Base-by-base conservation (phyloP, 1,140 invertebrate genomes). In the Ostrea edulis region DNA sequence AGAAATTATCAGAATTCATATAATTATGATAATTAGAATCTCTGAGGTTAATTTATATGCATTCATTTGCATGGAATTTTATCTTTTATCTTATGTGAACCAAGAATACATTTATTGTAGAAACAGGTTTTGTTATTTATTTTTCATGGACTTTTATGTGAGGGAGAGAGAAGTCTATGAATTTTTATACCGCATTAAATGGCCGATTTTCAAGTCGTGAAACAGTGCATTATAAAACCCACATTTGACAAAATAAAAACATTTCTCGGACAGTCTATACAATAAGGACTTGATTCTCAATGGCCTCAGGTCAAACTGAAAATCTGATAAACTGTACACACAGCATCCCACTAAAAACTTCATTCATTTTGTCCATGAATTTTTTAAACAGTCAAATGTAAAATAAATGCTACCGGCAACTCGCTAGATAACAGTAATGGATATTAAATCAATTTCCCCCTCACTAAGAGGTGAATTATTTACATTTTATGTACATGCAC, bases 1-100 rank as follows among this genome's bases (percentile, higher is more conserved):
- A 35, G 29, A 77, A 77, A 29, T 77, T 77, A 77, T 77, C 68
- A 77, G 68, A 35, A 25, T 77, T 29, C 68, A 77, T 14, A 77
- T 77, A 77, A 77, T 77, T 77, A 77, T 77, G 68, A 35, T 77
- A 77, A 77, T 77, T 77, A 77, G 68, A 77, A 77, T 77, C 68
- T 77, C 25, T 77, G 68, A 77, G 25, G 68, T 77, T 77, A 77
- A 77, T 77, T 77, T 25, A 77, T 77, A 77, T 29, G 68, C 68
- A 77, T 77, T 77, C 68, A 77, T 77, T 77, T 29, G 68, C 68
- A 77, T 77, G 29, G 8, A 77, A 77, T 14, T 9, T 77, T 35
- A 25, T 77, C 68, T 77, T 77, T 77, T 25, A 77, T 77, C 68
- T 77, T 25, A 8, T 25, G 14, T 77, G 68, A 77, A 77, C 12